A percentile compares a stretch with the other conserved stretches of the same genome.
Evolutionary conservation across 2,888 invertebrate genomes (phyloP).

Genomic region (Brachylomia viminalis): DNA sequence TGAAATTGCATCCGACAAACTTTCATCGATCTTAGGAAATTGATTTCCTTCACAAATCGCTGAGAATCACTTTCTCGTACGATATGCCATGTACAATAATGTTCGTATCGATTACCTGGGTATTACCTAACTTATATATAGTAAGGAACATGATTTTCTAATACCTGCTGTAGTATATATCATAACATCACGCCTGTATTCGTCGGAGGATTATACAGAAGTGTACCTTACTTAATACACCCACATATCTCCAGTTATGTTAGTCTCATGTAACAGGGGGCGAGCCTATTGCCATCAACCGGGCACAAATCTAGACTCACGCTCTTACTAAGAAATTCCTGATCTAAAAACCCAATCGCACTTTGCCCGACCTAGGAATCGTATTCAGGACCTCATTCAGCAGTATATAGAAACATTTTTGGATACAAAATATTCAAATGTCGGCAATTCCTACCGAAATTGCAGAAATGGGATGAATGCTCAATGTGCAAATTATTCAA

Average conservation of each 20-base stretch:
- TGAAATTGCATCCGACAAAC: conserved; percentile 59
- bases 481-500: conserved; percentile 4
- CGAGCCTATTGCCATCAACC: background rate
- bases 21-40: conserved; percentile 75
- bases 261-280: background rate
- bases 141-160: conserved; percentile 12
- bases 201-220: background rate
- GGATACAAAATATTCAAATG: background rate
- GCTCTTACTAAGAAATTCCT: background rate
- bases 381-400: background rate
- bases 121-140: conserved; percentile 33
- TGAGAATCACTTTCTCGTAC: conserved; percentile 72
- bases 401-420: background rate
- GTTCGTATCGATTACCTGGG: conserved; percentile 40
- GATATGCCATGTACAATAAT: conserved; percentile 55
- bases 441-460: background rate
- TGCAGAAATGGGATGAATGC: background rate
- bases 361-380: background rate
- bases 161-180: background rate
- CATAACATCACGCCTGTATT: background rate
- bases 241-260: background rate
- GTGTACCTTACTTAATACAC: background rate
- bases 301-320: background rate
- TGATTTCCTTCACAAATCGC: conserved; percentile 71
- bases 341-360: too few relatives aligned